Conservation (phyloP, 1,140 invertebrate species). For the Dendrolimus kikuchii region DNA sequence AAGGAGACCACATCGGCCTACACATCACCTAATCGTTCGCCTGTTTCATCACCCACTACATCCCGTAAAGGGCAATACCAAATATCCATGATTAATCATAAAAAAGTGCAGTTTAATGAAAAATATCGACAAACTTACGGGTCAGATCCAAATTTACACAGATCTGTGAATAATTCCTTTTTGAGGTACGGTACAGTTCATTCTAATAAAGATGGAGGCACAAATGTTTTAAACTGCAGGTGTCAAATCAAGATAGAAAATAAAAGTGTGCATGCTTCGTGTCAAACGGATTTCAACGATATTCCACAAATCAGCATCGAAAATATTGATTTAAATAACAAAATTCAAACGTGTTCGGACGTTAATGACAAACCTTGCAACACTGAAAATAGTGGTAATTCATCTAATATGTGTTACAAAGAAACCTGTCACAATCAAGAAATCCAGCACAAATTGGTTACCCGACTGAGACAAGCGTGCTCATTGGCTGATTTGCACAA, state of each 20-base stretch:
- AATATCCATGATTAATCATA: slow-evolving; percentile 48
- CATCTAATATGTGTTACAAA: slow-evolving; percentile 2
- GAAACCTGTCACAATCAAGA: slow-evolving; percentile 15
- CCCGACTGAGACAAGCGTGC: slow-evolving; percentile 41
- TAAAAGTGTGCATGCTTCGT: not conserved
- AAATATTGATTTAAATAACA: slow-evolving; percentile 13
- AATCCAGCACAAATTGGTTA: slow-evolving; percentile 41
- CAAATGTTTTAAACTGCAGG: slow-evolving; percentile 9
- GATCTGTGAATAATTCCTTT: slow-evolving; percentile 1
- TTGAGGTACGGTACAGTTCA: slow-evolving; percentile 14
- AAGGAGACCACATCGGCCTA: slow-evolving; percentile 33
- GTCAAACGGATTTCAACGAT: slow-evolving; percentile 13
- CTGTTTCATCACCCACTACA: slow-evolving; percentile 37
- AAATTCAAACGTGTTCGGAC: not conserved
- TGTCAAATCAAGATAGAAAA: slow-evolving; percentile 11
- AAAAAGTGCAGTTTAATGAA: slow-evolving; percentile 34
- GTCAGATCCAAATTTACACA: slow-evolving; percentile 50
- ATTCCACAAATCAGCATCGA: slow-evolving; percentile 33
- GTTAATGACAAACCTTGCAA: too few species aligned
- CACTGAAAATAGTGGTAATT: slow-evolving; percentile 7
- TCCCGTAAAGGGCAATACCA: slow-evolving; percentile 49
- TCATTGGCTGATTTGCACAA: slow-evolving; percentile 50
- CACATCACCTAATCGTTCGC: slow-evolving; percentile 42
- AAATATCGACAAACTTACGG: slow-evolving; percentile 31
- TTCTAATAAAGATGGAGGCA: slow-evolving; percentile 8